Evolutionary conservation across 2,113 vertebrate species (phyloP), one percentile per base, ranked within the genome.

Genomic region (Sander lucioperca): DNA sequence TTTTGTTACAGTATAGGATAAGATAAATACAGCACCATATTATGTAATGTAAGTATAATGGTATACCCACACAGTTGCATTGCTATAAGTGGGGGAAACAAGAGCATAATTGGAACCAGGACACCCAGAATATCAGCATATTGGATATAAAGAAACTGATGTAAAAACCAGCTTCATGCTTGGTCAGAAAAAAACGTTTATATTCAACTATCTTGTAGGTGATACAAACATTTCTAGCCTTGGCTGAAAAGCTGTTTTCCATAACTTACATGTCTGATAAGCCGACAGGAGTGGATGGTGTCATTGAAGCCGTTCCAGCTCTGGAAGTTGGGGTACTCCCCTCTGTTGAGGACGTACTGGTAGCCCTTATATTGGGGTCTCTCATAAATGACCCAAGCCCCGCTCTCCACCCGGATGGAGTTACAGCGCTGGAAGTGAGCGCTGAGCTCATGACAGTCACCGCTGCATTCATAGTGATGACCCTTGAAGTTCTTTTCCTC

Each of bases 401-500:
- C 93, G 8, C 64, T 13, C 63, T 94, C 92, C 80, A 94, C 89
- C 6, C 91, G 65, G 85, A 93, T 87, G 85, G 94, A 94, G 86
- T 92, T 92, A 27, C 93, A 94, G 56, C 33, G 70, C 78, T 91
- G 65, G 73, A 94, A 84, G 79, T 93, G 86, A 36, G 91, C 82
- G 47, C 83, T 89, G 74, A 93, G 81, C 65, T 94, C 90, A 0
- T 91, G 65, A 67, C 89, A 92, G 82, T 94, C 94, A 4, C 58
- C 72, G 81, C 83, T 88, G 81, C 92, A 90, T 73, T 94, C 94
- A 5, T 86, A 93, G 64, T 73, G 73, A 45, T 82, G 86, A 16
- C 94, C 93, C 54, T 93, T 88, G 77, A 94, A 94, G 84, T 92
- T 93, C 47, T 85, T 91, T 67, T 93, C 94, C 80, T 94, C 91